phyloP scores from a whole-genome alignment of 2,113 vertebrate genomes.

The Malaclemys terrapin region DNA sequence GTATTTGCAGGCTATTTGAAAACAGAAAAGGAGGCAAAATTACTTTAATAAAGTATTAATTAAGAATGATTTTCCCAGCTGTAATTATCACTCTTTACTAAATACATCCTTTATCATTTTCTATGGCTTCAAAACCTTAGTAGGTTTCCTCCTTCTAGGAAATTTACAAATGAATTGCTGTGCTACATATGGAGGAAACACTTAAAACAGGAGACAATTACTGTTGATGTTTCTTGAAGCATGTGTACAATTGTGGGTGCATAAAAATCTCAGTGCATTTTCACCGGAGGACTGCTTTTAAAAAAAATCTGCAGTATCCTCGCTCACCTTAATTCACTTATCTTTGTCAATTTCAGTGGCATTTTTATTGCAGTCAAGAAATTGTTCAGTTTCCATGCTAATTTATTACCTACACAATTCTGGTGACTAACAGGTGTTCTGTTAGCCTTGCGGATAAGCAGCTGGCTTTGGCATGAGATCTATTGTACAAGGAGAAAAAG shows the following conservation, averaged over 20 bases:
- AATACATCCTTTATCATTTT: background rate
- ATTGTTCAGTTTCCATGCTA: background rate
- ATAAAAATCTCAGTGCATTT: background rate
- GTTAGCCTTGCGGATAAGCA: background rate
- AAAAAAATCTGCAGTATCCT: background rate
- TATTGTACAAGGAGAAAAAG: background rate
- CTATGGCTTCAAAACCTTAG: background rate
- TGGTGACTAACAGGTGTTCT: background rate
- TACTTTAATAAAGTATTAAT: background rate
- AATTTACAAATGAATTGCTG: background rate
- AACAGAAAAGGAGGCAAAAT: background rate
- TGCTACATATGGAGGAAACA: background rate
- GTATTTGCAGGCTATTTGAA: background rate
- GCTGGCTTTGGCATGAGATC: background rate
- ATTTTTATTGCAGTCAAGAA: background rate
- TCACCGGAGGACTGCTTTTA: background rate
- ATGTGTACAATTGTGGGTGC: background rate
- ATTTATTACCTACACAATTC: conserved; percentile 3
- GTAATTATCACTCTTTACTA: background rate
- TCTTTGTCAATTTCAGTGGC: background rate
- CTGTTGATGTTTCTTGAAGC: background rate
- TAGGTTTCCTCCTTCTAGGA: background rate
- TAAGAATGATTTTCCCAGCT: background rate
- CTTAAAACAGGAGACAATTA: background rate
- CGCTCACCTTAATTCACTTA: background rate